phyloP scores from a whole-genome alignment of 35 echinoderm and acorn worm species.

The Holothuria glaberrima region DNA sequence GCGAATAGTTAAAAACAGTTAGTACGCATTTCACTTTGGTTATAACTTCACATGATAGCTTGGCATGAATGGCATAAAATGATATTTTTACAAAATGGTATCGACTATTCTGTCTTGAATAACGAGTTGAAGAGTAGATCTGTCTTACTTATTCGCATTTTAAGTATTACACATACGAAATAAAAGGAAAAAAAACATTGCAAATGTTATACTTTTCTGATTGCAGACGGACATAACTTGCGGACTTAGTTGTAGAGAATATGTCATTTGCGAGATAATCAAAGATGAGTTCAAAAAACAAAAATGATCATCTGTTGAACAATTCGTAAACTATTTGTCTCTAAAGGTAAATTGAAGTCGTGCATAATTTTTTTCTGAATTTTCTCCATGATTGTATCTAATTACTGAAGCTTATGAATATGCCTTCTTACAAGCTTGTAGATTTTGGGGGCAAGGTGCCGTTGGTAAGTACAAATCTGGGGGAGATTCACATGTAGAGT shows the following conservation, averaged over 20 bases:
- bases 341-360: conserved; percentile 19
- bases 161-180: conserved; percentile 37
- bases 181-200: conserved; percentile 59
- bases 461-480: not conserved
- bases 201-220: conserved; percentile 56
- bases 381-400: conserved; percentile 37
- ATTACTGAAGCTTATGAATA: conserved; percentile 28
- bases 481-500: not conserved
- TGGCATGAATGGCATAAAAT: too few relatives aligned
- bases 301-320: conserved; percentile 8
- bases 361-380: too few relatives aligned
- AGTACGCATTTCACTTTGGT: conserved; percentile 66
- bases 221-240: not conserved
- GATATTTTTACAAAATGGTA: conserved; percentile 49
- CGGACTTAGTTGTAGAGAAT: conserved; percentile 17
- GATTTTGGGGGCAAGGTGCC: not conserved
- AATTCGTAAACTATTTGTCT: conserved; percentile 16
- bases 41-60: conserved; percentile 50
- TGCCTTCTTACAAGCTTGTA: not conserved
- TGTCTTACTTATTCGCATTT: conserved; percentile 13
- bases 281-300: conserved; percentile 58
- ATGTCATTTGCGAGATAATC: conserved; percentile 50
- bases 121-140: conserved; percentile 56
- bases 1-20: conserved; percentile 60
- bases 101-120: conserved; percentile 44